phyloP scores from a whole-genome alignment of 2,888 invertebrate species.

The Chaetoderma sp. region DNA sequence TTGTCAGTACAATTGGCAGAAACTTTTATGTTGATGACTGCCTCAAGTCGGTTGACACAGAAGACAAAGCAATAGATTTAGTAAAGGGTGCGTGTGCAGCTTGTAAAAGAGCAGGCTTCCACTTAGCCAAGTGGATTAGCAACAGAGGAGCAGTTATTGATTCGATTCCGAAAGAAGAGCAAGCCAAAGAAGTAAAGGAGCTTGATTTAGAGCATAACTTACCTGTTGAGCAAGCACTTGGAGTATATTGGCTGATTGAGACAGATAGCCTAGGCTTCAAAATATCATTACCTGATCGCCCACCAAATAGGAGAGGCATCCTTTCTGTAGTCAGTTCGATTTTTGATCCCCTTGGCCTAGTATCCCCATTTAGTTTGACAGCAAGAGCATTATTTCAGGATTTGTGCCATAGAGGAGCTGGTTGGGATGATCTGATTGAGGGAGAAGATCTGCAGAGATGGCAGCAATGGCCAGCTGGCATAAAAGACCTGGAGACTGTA shows the following conservation, averaged over 20 bases:
- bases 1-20: constrained; percentile 15
- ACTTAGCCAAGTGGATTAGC: constrained; percentile 28
- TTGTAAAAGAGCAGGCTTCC: constrained; percentile 29
- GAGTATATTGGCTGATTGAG: constrained; percentile 31
- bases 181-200: too few species aligned
- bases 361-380: constrained; percentile 26
- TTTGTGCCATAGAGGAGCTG: constrained; percentile 23
- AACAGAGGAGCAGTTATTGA: too few species aligned
- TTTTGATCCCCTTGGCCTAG: constrained; percentile 38
- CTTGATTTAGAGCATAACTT: too few species aligned
- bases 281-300: constrained; percentile 24
- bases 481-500: constrained; percentile 26
- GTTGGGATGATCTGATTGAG: constrained; percentile 36
- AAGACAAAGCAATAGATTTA: too few species aligned
- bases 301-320: constrained; percentile 30
- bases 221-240: too few species aligned
- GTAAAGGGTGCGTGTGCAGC: too few species aligned
- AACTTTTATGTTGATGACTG: constrained; percentile 27
- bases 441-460: constrained; percentile 13
- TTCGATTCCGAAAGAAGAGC: constrained; percentile 19
- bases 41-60: too few species aligned
- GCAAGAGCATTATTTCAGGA: constrained; percentile 33
- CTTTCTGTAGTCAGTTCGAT: constrained; percentile 34
- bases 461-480: constrained; percentile 26
- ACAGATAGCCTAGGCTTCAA: constrained; percentile 29